Evolutionary conservation across 2,797 vertebrate species (phyloP), one percentile per base, ranked within the genome.

Genomic region (Limosa lapponica): DNA sequence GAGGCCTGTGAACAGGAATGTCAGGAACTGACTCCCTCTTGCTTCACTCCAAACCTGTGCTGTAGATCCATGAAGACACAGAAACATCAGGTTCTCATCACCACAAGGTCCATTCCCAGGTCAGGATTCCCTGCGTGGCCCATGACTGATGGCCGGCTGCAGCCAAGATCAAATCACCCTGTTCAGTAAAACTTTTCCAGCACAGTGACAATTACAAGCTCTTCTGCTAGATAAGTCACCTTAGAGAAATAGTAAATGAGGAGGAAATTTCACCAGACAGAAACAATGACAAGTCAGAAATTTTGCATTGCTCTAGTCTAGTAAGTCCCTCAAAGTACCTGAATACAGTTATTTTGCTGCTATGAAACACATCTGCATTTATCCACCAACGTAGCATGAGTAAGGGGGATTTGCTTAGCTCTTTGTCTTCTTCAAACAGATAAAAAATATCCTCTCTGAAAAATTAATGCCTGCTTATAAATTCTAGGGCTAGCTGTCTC

Each of bases 31-130:
- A 91, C 66, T 93, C 54, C 82, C 80, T 71, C 32, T 86, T 94
- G 58, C 46, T 52, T 11, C 48, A 62, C 43, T 89, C 70, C 91
- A 91, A 65, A 90, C 66, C 85, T 92, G 65, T 59, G 72, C 73
- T 94, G 82, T 91, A 88, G 77, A 90, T 79, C 82, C 82, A 85
- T 20, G 27, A 89, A 80, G 78, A 80, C 36, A 43, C 55, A 57
- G 79, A 73, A 92, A 84, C 93, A 95, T 95, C 85, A 94, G 94
- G 89, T 93, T 86, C 79, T 95, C 89, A 96, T 94, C 87, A 95
- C 22, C 41, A 41, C 2, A 3, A 82, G 19, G 69, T 71, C 72
- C 73, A 62, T 72, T 88, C 70, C 66, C 66, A 66, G 85, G 82
- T 73, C 95, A 93, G 70, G 83, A 87, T 86, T 93, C 79, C 69